Percentiles rank a stretch among this genome's conserved stretches.
phyloP scores from a whole-genome alignment of 1,140 invertebrate species.

The Drepana arcuata region DNA sequence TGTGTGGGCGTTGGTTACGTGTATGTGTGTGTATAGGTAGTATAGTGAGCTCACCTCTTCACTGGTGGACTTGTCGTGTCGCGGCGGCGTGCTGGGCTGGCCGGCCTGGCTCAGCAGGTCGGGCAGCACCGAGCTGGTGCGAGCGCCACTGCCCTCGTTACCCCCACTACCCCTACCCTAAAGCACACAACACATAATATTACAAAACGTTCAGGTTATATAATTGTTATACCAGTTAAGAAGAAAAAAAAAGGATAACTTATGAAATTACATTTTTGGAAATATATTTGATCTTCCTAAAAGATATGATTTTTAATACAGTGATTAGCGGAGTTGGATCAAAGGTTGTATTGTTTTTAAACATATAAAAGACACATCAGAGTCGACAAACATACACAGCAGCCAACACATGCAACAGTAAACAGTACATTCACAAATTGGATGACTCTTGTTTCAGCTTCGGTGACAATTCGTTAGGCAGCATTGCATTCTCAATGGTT shows the following conservation, averaged over 20 bases:
- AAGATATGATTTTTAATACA: no score
- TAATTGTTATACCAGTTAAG: no score
- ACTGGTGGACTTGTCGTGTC: slow-evolving; percentile 93
- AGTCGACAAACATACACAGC: slow-evolving; percentile 60
- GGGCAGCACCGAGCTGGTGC: slow-evolving; percentile 92
- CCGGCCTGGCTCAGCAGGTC: slow-evolving; percentile 91
- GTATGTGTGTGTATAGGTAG: no score
- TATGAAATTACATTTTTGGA: no score
- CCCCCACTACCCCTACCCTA: slow-evolving; percentile 75
- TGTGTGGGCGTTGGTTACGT: no score
- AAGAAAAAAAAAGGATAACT: no score
- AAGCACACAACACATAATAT: slow-evolving; percentile 5
- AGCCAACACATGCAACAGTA: slow-evolving; percentile 56
- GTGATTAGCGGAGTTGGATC: no score
- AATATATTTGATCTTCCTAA: no score
- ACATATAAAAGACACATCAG: slow-evolving; percentile 22
- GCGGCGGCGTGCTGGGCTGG: slow-evolving; percentile 85
- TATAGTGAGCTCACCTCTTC: slow-evolving; percentile 93
- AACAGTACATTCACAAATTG: slow-evolving; percentile 55
- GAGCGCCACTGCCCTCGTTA: slow-evolving; percentile 77
- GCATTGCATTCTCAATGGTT: slow-evolving; percentile 58
- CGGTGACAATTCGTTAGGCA: slow-evolving; percentile 48
- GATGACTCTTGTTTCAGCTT: slow-evolving; percentile 37
- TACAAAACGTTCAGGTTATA: background rate
- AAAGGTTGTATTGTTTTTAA: no score